A percentile compares a stretch with the other conserved stretches of the same genome.
These are phyloP conservation scores for Brachionus asplanchnoidis DNA, from an alignment of 1,140 invertebrate species.

Conservation along the genomic window DNA sequence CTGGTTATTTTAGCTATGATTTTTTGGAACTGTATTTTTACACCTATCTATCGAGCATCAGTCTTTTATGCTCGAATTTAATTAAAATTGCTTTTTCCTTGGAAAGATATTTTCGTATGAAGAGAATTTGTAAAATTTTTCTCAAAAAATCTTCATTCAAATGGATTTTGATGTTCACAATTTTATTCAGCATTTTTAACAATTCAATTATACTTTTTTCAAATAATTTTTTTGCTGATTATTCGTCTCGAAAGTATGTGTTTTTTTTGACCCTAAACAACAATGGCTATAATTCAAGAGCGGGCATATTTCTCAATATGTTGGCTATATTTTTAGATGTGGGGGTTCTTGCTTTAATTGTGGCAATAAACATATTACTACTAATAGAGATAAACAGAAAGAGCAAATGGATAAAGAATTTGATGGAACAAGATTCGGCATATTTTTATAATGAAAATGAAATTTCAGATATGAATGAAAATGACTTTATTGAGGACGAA, in stretches of 20 bases:
- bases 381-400: background rate
- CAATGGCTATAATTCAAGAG: background rate
- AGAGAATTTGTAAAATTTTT: background rate
- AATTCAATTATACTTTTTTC: conserved; percentile 15
- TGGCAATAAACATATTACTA: background rate
- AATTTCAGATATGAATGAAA: background rate
- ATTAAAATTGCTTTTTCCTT: conserved; percentile 14
- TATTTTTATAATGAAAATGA: background rate
- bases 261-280: conserved; percentile 26
- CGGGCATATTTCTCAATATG: background rate
- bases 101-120: conserved; percentile 7
- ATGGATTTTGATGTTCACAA: background rate
- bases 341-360: background rate
- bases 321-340: conserved; percentile 16
- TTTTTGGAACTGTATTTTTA: conserved; percentile 27
- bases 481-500: background rate
- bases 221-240: conserved; percentile 12
- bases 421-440: background rate
- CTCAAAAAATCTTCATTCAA: conserved; percentile 23
- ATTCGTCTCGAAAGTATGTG: background rate
- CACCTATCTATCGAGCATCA: conserved; percentile 2
- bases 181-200: background rate
- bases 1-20: background rate
- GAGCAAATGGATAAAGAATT: background rate
- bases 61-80: conserved; percentile 15